Conservation (phyloP, 1,140 invertebrate genomes). For the Drosophila grimshawi region DNA sequence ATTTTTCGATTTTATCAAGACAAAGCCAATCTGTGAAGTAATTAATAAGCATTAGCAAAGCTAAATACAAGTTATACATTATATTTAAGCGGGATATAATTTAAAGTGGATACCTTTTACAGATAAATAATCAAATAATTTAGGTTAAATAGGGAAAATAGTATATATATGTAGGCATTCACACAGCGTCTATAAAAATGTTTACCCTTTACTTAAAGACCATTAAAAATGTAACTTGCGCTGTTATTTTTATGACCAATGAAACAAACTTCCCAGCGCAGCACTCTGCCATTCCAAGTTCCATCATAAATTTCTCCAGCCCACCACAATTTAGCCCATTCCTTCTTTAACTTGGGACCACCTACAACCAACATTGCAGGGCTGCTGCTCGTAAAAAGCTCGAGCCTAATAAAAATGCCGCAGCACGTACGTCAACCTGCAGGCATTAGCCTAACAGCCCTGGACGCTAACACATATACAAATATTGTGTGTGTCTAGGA, state of each 20-base stretch:
- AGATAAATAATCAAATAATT: slow-evolving; percentile 19
- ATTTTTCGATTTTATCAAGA: neutral
- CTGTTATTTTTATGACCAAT: slow-evolving; percentile 74
- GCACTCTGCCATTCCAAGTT: neutral
- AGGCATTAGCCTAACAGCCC: slow-evolving; percentile 69
- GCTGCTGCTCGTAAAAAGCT: slow-evolving; percentile 64
- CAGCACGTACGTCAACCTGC: slow-evolving; percentile 80
- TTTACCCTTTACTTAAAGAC: slow-evolving; percentile 17
- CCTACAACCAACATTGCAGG: slow-evolving; percentile 59
- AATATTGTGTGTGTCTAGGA: slow-evolving; percentile 10
- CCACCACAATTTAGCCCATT: neutral
- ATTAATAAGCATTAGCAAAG: slow-evolving; percentile 2
- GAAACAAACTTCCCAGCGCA: slow-evolving; percentile 49
- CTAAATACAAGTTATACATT: neutral
- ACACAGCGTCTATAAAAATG: slow-evolving; percentile 21
- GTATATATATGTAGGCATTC: neutral
- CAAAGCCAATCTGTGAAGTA: neutral
- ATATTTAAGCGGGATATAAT: neutral
- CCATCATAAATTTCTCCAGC: neutral
- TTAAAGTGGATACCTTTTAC: neutral
- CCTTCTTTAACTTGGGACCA: slow-evolving; percentile 5
- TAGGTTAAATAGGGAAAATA: neutral
- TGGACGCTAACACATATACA: slow-evolving; percentile 15
- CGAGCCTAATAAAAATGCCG: slow-evolving; percentile 80
- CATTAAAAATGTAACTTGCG: slow-evolving; percentile 34